Conservation (phyloP, 1,140 invertebrate genomes). For the Colletes gigas region DNA sequence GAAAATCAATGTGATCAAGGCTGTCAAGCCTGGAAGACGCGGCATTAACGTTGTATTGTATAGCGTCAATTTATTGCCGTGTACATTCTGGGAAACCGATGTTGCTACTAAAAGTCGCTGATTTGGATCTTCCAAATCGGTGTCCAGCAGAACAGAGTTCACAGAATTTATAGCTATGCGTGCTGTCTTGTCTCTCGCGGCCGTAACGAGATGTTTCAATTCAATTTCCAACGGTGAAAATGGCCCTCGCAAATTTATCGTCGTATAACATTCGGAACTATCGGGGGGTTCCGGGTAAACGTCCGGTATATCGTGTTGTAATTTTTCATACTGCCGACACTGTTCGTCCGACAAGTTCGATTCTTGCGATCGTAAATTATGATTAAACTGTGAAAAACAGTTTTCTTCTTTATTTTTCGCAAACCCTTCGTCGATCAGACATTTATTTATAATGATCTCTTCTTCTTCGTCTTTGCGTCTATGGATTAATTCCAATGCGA, state of each 20-base stretch:
- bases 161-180: conserved; percentile 88
- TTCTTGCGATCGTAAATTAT: conserved; percentile 74
- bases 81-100: conserved; percentile 82
- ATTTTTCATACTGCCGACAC: conserved; percentile 78
- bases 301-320: conserved; percentile 73
- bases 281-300: conserved; percentile 73
- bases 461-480: conserved; percentile 35
- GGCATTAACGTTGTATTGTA: conserved; percentile 94
- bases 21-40: conserved; percentile 89
- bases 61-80: conserved; percentile 81
- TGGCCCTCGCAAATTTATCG: conserved; percentile 85
- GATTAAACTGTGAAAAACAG: conserved; percentile 85
- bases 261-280: conserved; percentile 71
- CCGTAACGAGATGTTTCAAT: conserved; percentile 83
- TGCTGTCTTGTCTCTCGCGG: conserved; percentile 82
- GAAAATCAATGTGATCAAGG: conserved; percentile 90
- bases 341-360: conserved; percentile 73
- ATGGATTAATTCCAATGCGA: conserved; percentile 84
- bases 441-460: conserved; percentile 83
- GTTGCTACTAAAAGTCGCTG: conserved; percentile 86
- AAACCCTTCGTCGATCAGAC: conserved; percentile 83
- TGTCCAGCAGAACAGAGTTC: conserved; percentile 92
- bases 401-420: conserved; percentile 87
- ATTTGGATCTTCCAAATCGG: conserved; percentile 85
- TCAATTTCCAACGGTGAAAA: conserved; percentile 87